These are phyloP conservation scores for Diglossa cyanea DNA, from an alignment of 2,797 vertebrate species.

Conservation along the genomic window DNA sequence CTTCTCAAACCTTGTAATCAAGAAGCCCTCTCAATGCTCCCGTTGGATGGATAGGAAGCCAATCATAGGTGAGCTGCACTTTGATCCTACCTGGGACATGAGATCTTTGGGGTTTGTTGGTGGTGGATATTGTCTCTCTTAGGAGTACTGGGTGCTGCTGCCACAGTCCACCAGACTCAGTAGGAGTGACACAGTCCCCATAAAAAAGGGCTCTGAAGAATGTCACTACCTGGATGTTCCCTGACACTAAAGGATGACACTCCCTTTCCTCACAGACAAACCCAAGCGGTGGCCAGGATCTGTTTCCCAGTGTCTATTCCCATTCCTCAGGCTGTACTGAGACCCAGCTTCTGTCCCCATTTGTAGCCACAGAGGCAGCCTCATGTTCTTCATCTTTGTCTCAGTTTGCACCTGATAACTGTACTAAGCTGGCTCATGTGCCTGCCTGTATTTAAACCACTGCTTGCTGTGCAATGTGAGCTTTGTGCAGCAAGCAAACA, in stretches of 20 bases:
- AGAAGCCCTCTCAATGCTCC: constrained; percentile 39
- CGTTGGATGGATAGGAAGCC: not conserved
- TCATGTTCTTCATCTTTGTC: not conserved
- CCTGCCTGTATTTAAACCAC: not conserved
- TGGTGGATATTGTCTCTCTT: not conserved
- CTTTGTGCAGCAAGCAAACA: not conserved
- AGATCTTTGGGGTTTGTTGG: not conserved
- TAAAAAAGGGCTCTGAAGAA: not conserved
- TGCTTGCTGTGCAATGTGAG: not conserved
- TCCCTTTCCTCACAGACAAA: not conserved
- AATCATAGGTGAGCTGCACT: not conserved
- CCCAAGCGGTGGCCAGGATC: not conserved
- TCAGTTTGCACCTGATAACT: not conserved
- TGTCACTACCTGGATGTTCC: not conserved
- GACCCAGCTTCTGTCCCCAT: not conserved
- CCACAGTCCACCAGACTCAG: not conserved
- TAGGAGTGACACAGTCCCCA: not conserved
- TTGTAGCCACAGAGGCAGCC: not conserved
- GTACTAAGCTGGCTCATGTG: accelerated
- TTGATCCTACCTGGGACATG: not conserved
- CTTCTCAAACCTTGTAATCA: constrained; percentile 64
- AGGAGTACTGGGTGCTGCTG: not conserved
- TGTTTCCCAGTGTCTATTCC: not conserved
- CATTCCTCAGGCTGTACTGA: not conserved
- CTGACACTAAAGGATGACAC: not conserved